Base-by-base conservation (phyloP, 2,113 vertebrate genomes). In the Lepus americanus region DNA sequence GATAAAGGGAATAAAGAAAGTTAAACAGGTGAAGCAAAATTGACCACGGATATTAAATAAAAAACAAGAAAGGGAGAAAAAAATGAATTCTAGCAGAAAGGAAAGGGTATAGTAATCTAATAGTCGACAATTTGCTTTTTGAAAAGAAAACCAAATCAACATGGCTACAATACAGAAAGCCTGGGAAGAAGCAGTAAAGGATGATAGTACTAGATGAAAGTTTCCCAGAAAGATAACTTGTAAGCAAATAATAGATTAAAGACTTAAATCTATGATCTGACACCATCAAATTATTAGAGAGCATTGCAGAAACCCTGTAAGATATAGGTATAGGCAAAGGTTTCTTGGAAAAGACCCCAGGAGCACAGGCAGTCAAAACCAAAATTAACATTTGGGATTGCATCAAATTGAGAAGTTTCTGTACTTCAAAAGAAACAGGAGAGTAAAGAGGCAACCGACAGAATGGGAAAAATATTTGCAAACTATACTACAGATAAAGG, bases 81-180 rank as follows among this genome's bases (percentile, higher is more conserved):
- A 84, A 59, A 36, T 20, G 27, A 96, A 96, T 44, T 78, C 33
- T 16, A 73, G 49, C 31, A 94, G 14, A 91, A 94, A 66, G 20
- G 39, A 64, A 79, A 93, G 80, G 39, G 29, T 49, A 63, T 10
- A 72, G 33, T 74, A 33, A 29, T 8, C 55, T 59, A 53, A 82
- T 77, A 69, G 25, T 90, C 22, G 12, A 1, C 53, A 81, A 81
- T 19, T 12, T 27, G 63, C 17, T 81, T 39, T 74, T 36, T 31
- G 66, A 63, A 79, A 85, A 66, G 55, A 86, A 86, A 80, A n/a
- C 4, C n/a, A 53, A 19, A 67, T 90, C 59, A 81, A 74, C 61
- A 76, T n/a, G 36, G 51, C 5, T 79, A 25, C 29, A 61, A 89
- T 84, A 89, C 19, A 90, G n/a, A 90, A 90, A 31, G 14, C 39